phyloP scores from a whole-genome alignment of 2,888 invertebrate species.

The Steinernema hermaphroditum region DNA sequence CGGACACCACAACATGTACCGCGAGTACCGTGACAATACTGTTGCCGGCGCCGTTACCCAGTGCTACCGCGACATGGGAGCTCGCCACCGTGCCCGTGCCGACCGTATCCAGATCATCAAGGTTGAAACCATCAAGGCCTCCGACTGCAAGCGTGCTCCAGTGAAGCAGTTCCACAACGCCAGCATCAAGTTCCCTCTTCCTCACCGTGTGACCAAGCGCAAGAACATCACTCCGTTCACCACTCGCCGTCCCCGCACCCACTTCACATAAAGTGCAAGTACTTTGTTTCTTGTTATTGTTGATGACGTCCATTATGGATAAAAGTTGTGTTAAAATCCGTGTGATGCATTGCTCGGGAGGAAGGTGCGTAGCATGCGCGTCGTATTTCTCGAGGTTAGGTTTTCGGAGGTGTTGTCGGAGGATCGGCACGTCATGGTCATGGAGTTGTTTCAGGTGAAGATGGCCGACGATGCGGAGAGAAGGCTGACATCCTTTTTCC shows the following conservation, averaged over 20 bases:
- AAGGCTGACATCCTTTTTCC: slow-evolving; percentile 11
- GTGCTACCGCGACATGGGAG: slow-evolving; percentile 82
- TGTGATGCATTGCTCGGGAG: not conserved
- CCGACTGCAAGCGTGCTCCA: slow-evolving; percentile 85
- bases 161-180: slow-evolving; percentile 97
- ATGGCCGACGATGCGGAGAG: not conserved
- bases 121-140: slow-evolving; percentile 79
- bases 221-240: slow-evolving; percentile 71
- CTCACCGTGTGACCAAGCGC: slow-evolving; percentile 72
- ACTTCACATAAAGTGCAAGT: slow-evolving; percentile 65
- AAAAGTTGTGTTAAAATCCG: slow-evolving; percentile 31
- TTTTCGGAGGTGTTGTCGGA: not conserved
- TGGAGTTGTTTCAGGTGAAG: too few relatives aligned
- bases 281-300: slow-evolving; percentile 43
- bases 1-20: slow-evolving; percentile 99
- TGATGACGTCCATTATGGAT: slow-evolving; percentile 27
- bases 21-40: slow-evolving; percentile 94
- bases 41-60: slow-evolving; percentile 95
- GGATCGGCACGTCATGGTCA: too few relatives aligned
- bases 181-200: slow-evolving; percentile 92
- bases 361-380: not conserved
- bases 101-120: slow-evolving; percentile 97
- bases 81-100: slow-evolving; percentile 94
- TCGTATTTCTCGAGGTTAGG: not conserved
- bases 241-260: slow-evolving; percentile 70